phyloP scores from a whole-genome alignment of 2,797 vertebrate species.

The Lates japonicus region DNA sequence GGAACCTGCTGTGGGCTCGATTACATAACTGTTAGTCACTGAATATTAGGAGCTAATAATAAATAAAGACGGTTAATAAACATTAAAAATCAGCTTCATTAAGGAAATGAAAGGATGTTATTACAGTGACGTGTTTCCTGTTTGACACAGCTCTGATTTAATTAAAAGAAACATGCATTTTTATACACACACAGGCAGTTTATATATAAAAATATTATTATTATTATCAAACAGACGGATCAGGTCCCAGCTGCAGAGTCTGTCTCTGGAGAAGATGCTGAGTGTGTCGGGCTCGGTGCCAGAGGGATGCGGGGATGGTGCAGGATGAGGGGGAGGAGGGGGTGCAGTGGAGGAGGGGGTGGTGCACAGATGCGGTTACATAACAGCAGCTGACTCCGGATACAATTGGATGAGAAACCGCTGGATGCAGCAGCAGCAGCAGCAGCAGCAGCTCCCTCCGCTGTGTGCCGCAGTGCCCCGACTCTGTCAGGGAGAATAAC shows the following conservation, averaged over 20 bases:
- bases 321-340: constrained; percentile 37
- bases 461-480: constrained; percentile 57
- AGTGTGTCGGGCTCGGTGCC: constrained; percentile 45
- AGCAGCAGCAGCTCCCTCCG: constrained; percentile 32
- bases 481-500: neutral
- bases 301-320: constrained; percentile 68
- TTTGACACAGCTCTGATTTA: too few species aligned
- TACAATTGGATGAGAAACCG: constrained; percentile 57
- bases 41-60: constrained; percentile 26
- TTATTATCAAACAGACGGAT: neutral
- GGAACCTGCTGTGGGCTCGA: fast-evolving
- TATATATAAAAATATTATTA: too few species aligned
- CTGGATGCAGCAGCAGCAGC: constrained; percentile 43
- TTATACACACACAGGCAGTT: too few species aligned
- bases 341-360: neutral
- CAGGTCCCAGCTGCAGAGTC: neutral
- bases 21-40: constrained; percentile 55
- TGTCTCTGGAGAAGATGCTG: constrained; percentile 10
- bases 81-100: neutral
- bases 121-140: neutral
- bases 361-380: constrained; percentile 68
- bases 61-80: constrained; percentile 16
- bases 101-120: too few species aligned
- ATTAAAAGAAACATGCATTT: too few species aligned
- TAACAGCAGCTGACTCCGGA: constrained; percentile 75